These are phyloP conservation scores for Palythoa grandiflora DNA, from an alignment of 92 coral and sea anemone species.

Conservation along the genomic window DNA sequence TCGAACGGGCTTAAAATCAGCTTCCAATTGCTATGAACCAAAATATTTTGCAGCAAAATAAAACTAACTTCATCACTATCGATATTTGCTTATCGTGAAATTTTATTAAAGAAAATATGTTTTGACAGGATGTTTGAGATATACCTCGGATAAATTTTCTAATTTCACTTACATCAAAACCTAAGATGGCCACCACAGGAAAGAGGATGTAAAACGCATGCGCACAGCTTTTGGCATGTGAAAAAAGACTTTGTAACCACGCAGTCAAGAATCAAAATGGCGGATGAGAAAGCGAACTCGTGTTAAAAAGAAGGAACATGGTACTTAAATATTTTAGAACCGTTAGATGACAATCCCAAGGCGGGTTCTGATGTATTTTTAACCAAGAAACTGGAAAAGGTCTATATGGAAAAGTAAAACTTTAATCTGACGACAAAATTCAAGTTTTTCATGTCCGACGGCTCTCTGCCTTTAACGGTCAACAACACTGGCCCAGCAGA, in stretches of 20 bases:
- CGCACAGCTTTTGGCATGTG: conserved; percentile 37
- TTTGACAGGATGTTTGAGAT: conserved; percentile 55
- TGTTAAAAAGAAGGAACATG: not conserved
- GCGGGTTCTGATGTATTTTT: not conserved
- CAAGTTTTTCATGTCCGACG: not conserved
- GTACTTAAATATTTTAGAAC: not conserved
- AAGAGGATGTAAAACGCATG: conserved; percentile 73
- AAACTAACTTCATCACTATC: not conserved
- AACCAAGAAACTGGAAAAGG: not conserved
- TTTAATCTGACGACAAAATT: not conserved
- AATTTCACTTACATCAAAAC: conserved; percentile 65
- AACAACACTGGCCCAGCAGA: not conserved
- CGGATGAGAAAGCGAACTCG: not conserved
- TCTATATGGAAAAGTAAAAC: not conserved
- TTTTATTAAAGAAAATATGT: conserved; percentile 2
- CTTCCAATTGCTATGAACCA: not conserved
- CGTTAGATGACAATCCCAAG: not conserved
- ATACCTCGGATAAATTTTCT: conserved; percentile 55
- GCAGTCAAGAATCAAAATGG: not conserved
- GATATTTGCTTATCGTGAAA: not conserved
- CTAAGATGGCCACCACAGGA: conserved; percentile 86
- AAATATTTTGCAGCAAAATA: not conserved
- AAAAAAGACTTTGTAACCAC: conserved; percentile 21
- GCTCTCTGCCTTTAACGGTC: not conserved
- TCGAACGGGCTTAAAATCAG: not conserved